Evolutionary conservation across 2,113 vertebrate genomes (phyloP), one percentile per base, ranked within the genome.

Genomic region (Climacteris rufus): DNA sequence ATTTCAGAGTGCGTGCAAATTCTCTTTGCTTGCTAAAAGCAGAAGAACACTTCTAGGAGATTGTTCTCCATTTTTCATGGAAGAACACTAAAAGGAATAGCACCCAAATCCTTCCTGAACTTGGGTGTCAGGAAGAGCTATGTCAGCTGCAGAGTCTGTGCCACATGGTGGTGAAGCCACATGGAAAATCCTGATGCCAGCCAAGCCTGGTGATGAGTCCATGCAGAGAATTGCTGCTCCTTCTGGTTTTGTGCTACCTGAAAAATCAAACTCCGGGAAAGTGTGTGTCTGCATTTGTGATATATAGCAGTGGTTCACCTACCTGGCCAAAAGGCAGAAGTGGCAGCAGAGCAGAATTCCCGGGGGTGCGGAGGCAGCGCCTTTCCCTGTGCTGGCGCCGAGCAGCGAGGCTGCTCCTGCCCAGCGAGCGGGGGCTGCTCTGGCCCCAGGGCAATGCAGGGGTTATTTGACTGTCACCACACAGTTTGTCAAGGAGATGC

Each of bases 351-450:
- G 25, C 0, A 4, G 80, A 59, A 35, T 5, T 25, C 22, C 24
- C 23, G 0, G 0, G 50, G 27, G 14, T 16, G 27, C 11, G 30
- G 39, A 30, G 60, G 47, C 17, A 76, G 30, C 0, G 0, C n/a
- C 15, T 31, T 21, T 3, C 4, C 54, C 59, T 27, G 50, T 9
- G 70, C 35, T 52, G 5, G 5, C 1, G 22, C 56, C 0, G 1
- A 54, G 63, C 4, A 45, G 19, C 0, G 0, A 49, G 61, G 39
- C 33, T 13, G 77, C 53, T 59, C 28, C 81, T 82, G 56, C 31
- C n/a, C 0, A 0, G 6, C 0, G 45, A 74, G 72, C 5, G 5
- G 13, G 13, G 2, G 16, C 70, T 40, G 61, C 65, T 59, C 25
- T 6, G 27, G 66, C 76, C 65, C 31, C 44, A 5, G 66, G 70